Conservation (phyloP, 1,140 invertebrate genomes). For the Popillia japonica region DNA sequence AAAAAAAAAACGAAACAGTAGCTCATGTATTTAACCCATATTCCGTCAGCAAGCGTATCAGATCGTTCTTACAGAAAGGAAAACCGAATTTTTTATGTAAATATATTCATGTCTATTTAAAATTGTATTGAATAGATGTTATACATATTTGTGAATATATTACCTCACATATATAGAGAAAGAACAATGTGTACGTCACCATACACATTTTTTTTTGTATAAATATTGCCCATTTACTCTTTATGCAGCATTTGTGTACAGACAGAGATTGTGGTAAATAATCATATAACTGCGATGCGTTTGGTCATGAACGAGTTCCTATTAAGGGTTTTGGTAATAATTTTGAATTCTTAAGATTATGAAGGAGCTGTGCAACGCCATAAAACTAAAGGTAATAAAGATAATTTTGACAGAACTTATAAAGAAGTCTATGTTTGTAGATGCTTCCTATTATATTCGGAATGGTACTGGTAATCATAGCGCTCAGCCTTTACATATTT, state of each 20-base stretch:
- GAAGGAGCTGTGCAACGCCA: too few species aligned
- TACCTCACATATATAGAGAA: neutral
- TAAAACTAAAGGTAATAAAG: too few species aligned
- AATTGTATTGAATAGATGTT: neutral
- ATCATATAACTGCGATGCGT: neutral
- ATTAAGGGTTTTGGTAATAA: neutral
- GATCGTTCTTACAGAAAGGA: neutral
- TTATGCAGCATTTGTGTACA: neutral
- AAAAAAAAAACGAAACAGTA: slow-evolving; percentile 60
- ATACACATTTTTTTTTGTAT: neutral
- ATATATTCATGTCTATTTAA: slow-evolving; percentile 4
- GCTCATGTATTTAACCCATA: neutral
- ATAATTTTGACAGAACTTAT: too few species aligned
- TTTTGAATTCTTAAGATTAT: neutral
- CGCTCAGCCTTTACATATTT: neutral
- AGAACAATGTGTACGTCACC: neutral
- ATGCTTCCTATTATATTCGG: neutral
- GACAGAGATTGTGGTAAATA: too few species aligned
- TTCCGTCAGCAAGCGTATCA: neutral
- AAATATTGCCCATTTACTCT: neutral
- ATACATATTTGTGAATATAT: neutral
- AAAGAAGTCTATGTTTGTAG: neutral
- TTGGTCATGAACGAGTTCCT: neutral
- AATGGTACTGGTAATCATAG: neutral
- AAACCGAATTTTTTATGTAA: neutral